Evolutionary conservation across 2,888 invertebrate species (phyloP), one percentile per base, ranked within the genome.

Genomic region (Erynnis tages): DNA sequence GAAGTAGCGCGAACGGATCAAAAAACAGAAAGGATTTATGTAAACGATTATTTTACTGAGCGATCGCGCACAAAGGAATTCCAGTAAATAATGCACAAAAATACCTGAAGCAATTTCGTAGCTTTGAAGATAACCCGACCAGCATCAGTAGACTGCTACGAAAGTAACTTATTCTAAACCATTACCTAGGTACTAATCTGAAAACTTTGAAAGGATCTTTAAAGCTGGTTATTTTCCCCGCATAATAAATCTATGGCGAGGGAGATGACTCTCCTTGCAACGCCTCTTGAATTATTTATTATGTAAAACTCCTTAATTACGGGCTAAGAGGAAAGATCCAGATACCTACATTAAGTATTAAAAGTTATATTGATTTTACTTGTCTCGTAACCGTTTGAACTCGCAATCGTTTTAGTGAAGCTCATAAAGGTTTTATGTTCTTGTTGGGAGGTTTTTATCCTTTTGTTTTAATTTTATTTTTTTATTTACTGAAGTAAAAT

Each of bases 241-340:
- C 65, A 70, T 69, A 73, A 74, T 70, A 75, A 73, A 76, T 66
- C 67, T 65, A 63, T 75, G 66, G 59, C 60, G 65, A 62, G 66
- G 69, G 71, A 76, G 79, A 76, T 62, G 66, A 66, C 66, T 72
- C 69, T 63, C 68, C 57, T 65, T 64, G 64, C 65, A 66, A 69
- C 69, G 70, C 70, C 71, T 70, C 45, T 57, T 79, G 76, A 79
- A 82, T 80, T 76, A 81, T 81, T 79, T 79, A 82, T 80, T 69
- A 61, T 65, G 64, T 66, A 63, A 75, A 71, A 73, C 69, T 71
- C 67, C 66, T 61, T 70, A 72, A 67, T 71, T 75, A 73, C 3
- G n/a, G 6, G 10, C 21, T 45, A n/a, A 23, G 13, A 47, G 13
- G 19, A 21, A 21, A 30, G 21, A 38, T 19, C 27, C 29, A n/a